A percentile compares a stretch with the other conserved stretches of the same genome.
phyloP scores from a whole-genome alignment of 2,797 vertebrate genomes.

The Smutsia gigantea region DNA sequence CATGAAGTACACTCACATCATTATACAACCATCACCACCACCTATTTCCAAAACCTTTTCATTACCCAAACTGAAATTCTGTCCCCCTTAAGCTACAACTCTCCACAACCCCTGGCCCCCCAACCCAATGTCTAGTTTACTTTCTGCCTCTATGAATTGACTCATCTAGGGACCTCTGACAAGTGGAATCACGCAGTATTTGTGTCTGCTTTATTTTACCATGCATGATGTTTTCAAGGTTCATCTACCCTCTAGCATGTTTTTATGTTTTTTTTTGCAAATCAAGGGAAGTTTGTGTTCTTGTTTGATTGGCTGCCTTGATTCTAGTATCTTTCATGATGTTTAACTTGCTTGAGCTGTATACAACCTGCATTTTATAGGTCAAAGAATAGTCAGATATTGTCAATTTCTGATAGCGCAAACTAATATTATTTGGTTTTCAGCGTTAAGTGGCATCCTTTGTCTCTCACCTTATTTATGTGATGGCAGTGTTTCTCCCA shows the following conservation, averaged over 20 bases:
- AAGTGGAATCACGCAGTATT: fast-evolving
- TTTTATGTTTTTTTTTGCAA: not conserved
- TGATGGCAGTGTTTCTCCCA: not conserved
- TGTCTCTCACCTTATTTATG: not conserved
- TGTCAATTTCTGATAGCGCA: not conserved
- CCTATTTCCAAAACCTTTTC: not conserved
- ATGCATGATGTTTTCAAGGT: not conserved
- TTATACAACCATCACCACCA: not conserved
- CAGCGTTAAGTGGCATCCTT: not conserved
- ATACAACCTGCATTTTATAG: not conserved
- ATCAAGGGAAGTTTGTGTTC: not conserved
- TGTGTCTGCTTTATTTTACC: not conserved
- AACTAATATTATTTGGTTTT: not conserved
- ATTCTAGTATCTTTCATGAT: not conserved
- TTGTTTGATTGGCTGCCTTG: not conserved
- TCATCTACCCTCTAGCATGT: fast-evolving
- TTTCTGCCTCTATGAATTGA: not conserved
- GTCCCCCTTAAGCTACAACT: not conserved
- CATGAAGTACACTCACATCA: no score
- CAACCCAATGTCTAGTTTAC: not conserved
- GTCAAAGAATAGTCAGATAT: not conserved
- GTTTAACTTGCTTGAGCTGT: not conserved
- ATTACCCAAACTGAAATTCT: not conserved
- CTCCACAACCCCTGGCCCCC: fast-evolving
- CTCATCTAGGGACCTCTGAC: fast-evolving